These are phyloP conservation scores for Piliocolobus tephrosceles DNA, from an alignment of 2,113 vertebrate species.

Conservation along the genomic window DNA sequence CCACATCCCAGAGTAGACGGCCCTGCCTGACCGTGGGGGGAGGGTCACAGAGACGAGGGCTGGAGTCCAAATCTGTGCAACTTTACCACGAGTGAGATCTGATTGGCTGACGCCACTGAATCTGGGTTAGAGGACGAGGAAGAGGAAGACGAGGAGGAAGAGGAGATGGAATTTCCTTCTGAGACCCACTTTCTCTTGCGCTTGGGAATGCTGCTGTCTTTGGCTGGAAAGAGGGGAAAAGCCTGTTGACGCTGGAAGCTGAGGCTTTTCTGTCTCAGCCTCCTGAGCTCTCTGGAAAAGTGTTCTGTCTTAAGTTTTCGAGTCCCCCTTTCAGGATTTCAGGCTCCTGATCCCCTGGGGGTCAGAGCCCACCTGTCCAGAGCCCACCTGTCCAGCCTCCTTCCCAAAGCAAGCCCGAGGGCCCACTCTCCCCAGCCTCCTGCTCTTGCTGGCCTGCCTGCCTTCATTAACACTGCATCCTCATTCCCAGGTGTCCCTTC, in stretches of 20 bases:
- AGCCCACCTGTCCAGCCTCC: background rate
- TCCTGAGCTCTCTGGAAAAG: background rate
- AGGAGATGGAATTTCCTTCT: slow-evolving; percentile 90
- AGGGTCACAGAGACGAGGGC: background rate
- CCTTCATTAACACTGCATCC: background rate
- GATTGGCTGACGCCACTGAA: slow-evolving; percentile 91
- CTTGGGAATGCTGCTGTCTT: slow-evolving; percentile 91
- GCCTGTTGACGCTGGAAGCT: background rate
- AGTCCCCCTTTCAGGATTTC: background rate
- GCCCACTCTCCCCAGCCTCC: rapidly evolving
- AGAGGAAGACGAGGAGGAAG: slow-evolving; percentile 87
- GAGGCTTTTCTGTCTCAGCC: background rate
- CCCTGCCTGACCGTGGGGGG: background rate
- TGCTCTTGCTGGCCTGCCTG: background rate
- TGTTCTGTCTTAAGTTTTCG: background rate
- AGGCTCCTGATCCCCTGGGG: background rate
- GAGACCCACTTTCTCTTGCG: slow-evolving; percentile 96
- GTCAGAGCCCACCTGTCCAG: background rate
- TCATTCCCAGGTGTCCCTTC: too few species aligned
- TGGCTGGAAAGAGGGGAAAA: slow-evolving; percentile 81
- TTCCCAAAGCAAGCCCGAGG: background rate
- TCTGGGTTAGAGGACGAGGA: slow-evolving; percentile 90
- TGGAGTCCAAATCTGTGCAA: slow-evolving; percentile 64
- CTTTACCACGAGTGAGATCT: slow-evolving; percentile 97
- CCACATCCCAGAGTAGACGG: background rate